A percentile compares a stretch with the other conserved stretches of the same genome.
Conservation (phyloP, 2,888 invertebrate species). For the Drosophila mercatorum region DNA sequence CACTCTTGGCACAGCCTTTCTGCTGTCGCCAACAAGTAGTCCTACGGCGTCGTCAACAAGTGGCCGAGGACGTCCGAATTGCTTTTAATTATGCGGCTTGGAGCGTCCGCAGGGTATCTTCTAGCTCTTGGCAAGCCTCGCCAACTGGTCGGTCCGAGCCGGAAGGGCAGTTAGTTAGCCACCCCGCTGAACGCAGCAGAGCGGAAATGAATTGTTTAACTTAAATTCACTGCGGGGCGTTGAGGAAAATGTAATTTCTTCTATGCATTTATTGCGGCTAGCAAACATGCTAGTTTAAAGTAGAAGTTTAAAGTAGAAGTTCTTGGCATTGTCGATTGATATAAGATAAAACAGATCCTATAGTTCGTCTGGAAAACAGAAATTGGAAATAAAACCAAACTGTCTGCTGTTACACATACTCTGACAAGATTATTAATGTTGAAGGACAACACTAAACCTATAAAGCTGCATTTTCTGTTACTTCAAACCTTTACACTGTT, state of each 20-base stretch:
- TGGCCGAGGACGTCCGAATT: conserved; percentile 46
- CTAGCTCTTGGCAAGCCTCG: conserved; percentile 28
- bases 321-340: background rate
- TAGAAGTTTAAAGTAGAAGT: background rate
- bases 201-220: conserved; percentile 54
- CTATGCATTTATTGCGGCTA: background rate
- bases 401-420: too few relatives aligned
- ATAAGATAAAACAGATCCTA: background rate
- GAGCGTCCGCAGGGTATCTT: conserved; percentile 36
- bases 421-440: conserved; percentile 19
- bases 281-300: background rate
- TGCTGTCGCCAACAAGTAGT: conserved; percentile 16
- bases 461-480: background rate
- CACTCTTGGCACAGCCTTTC: conserved; percentile 10
- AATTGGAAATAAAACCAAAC: background rate
- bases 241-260: background rate
- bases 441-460: conserved; percentile 1
- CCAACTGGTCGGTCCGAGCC: conserved; percentile 5
- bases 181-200: conserved; percentile 24
- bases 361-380: rapidly evolving
- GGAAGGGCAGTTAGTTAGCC: conserved; percentile 7
- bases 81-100: conserved; percentile 63
- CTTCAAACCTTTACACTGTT: background rate
- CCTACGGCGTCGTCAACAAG: conserved; percentile 46
- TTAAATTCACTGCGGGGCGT: conserved; percentile 5